Percentiles rank a stretch among this genome's conserved stretches.
These are phyloP conservation scores for Calephelis nemesis DNA, from an alignment of 1,140 invertebrate genomes.

Conservation along the genomic window DNA sequence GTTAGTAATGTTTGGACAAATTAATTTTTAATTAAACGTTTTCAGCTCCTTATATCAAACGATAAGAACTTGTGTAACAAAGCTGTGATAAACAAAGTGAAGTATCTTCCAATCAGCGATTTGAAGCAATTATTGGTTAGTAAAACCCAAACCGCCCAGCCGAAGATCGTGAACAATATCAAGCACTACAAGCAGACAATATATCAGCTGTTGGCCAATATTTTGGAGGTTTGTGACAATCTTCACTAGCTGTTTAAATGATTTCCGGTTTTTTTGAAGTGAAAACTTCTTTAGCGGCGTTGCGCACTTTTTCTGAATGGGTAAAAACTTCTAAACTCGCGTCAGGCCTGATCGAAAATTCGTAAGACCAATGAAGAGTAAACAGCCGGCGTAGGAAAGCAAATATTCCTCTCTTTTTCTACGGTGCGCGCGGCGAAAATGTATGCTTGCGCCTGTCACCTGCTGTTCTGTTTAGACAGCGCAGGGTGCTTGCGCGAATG, in stretches of 20 bases:
- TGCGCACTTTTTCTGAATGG: too few relatives aligned
- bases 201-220: slow-evolving; percentile 57
- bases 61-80: slow-evolving; percentile 70
- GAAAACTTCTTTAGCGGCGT: too few relatives aligned
- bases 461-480: too few relatives aligned
- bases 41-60: slow-evolving; percentile 61
- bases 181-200: slow-evolving; percentile 40
- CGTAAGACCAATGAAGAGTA: too few relatives aligned
- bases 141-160: slow-evolving; percentile 38
- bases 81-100: slow-evolving; percentile 53
- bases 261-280: too few relatives aligned
- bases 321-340: too few relatives aligned
- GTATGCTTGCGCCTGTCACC: too few relatives aligned
- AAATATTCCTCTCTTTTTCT: too few relatives aligned
- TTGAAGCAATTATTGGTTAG: slow-evolving; percentile 42
- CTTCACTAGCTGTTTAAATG: not conserved
- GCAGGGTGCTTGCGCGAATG: too few relatives aligned
- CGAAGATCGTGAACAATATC: slow-evolving; percentile 34
- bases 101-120: slow-evolving; percentile 37
- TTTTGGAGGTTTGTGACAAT: slow-evolving; percentile 53
- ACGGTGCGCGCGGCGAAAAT: too few relatives aligned
- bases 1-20: not conserved
- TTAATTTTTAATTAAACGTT: not conserved
- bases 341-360: too few relatives aligned
- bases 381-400: too few relatives aligned